Conservation (phyloP, 2,113 vertebrate genomes). For the Menidia beryllina region DNA sequence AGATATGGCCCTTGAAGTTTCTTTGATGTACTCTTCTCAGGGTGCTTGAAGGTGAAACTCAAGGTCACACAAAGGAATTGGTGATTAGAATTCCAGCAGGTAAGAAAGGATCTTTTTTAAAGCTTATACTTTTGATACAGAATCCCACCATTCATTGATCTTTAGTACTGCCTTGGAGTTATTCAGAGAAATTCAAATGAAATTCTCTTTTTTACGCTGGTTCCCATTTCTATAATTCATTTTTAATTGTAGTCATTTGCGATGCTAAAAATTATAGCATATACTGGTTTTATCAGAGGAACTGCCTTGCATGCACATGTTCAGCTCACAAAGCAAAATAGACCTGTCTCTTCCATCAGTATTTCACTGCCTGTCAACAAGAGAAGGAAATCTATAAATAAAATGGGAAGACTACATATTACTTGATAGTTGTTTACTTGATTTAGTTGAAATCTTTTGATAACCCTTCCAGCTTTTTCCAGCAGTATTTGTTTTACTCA, state of each 20-base stretch:
- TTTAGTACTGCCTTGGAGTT: background rate
- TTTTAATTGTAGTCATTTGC: background rate
- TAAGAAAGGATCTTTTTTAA: constrained; percentile 11
- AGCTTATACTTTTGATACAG: constrained; percentile 6
- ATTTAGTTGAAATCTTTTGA: constrained; percentile 48
- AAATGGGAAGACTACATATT: constrained; percentile 38
- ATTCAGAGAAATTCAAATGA: constrained; percentile 1
- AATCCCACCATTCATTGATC: constrained; percentile 1
- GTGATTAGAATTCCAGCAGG: constrained; percentile 27
- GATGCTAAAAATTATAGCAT: background rate
- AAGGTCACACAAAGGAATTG: constrained; percentile 47
- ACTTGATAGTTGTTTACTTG: constrained; percentile 33
- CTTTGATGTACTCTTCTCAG: constrained; percentile 49
- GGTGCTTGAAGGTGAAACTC: constrained; percentile 36
- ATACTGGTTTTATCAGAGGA: background rate
- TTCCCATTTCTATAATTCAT: background rate
- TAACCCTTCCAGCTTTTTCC: constrained; percentile 29
- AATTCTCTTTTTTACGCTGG: background rate
- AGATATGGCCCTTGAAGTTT: constrained; percentile 50
- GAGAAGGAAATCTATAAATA: constrained; percentile 60
- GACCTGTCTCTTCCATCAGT: constrained; percentile 27
- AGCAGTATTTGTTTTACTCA: constrained; percentile 50
- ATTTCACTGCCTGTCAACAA: constrained; percentile 24
- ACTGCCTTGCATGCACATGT: constrained; percentile 7
- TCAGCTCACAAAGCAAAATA: constrained; percentile 16